Evolutionary conservation across 2,113 vertebrate species (phyloP).

Genomic region (Hippopotamus amphibius): DNA sequence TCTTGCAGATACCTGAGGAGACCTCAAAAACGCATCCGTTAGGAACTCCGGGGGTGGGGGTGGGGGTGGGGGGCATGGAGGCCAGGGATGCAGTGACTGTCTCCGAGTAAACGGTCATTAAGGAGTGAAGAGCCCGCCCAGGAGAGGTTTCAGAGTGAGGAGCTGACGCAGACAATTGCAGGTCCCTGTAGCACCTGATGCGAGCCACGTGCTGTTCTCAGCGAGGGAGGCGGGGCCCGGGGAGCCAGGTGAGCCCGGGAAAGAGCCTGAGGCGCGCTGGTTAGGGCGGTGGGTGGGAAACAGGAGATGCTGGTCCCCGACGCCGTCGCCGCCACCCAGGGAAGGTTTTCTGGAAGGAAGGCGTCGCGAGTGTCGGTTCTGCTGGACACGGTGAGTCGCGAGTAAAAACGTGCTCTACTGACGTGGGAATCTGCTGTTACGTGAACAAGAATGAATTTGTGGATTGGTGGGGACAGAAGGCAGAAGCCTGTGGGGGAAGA

Average conservation of each 20-base stretch:
- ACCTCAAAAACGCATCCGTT: rapidly evolving
- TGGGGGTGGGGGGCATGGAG: not conserved
- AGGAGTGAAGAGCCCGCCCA: not conserved
- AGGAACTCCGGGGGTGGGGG: not conserved
- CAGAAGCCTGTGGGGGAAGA: not conserved
- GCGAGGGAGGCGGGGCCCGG: not conserved
- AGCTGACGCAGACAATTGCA: not conserved
- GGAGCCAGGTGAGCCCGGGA: not conserved
- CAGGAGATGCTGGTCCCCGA: not conserved
- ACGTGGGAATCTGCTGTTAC: not conserved
- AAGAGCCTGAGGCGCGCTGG: not conserved
- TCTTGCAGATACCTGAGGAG: not conserved
- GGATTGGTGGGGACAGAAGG: not conserved
- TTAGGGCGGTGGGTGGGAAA: not conserved
- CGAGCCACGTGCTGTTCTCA: not conserved
- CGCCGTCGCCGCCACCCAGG: not conserved
- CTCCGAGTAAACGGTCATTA: not conserved
- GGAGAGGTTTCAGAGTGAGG: not conserved
- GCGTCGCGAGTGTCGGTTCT: not conserved
- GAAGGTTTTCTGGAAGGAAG: not conserved
- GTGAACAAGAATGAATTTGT: not conserved
- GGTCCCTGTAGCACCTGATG: not conserved
- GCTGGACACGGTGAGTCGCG: not conserved
- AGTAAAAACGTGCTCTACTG: not conserved
- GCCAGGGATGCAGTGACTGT: too few relatives aligned